phyloP scores from a whole-genome alignment of 1,140 invertebrate species.

The Bombus confusus region DNA sequence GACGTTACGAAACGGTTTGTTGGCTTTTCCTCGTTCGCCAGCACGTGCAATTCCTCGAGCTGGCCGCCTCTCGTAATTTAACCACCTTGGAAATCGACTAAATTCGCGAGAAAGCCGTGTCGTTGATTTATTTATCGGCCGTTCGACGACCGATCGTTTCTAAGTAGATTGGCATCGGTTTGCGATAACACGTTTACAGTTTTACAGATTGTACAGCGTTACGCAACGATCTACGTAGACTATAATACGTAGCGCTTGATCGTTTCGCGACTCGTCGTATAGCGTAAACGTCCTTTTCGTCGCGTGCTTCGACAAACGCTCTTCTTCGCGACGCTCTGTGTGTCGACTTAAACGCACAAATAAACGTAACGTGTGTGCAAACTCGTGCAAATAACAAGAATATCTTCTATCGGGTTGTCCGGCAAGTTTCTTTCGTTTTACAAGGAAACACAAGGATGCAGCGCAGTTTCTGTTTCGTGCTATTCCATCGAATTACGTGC shows the following conservation, averaged over 20 bases:
- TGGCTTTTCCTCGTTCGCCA: conserved; percentile 37
- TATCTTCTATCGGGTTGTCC: too few species aligned
- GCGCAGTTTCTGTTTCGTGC: too few species aligned
- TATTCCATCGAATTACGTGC: too few species aligned
- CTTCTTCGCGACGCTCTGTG: accelerated
- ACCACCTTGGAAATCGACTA: neutral
- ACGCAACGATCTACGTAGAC: neutral
- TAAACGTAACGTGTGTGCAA: too few species aligned
- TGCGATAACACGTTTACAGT: neutral
- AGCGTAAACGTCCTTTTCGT: neutral
- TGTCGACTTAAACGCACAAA: too few species aligned
- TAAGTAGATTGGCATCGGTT: conserved; percentile 15
- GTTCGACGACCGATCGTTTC: neutral
- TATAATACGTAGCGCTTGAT: too few species aligned
- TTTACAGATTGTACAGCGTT: neutral
- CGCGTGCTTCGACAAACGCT: too few species aligned
- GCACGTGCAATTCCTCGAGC: neutral
- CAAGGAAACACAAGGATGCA: too few species aligned
- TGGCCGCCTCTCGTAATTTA: neutral
- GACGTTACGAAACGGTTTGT: conserved; percentile 47
- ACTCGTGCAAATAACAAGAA: too few species aligned
- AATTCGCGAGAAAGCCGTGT: neutral
- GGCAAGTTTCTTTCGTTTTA: too few species aligned
- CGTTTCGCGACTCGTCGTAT: neutral
- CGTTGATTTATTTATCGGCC: neutral